Conservation (phyloP, 2,888 invertebrate genomes). For the Drosophila bunnanda region DNA sequence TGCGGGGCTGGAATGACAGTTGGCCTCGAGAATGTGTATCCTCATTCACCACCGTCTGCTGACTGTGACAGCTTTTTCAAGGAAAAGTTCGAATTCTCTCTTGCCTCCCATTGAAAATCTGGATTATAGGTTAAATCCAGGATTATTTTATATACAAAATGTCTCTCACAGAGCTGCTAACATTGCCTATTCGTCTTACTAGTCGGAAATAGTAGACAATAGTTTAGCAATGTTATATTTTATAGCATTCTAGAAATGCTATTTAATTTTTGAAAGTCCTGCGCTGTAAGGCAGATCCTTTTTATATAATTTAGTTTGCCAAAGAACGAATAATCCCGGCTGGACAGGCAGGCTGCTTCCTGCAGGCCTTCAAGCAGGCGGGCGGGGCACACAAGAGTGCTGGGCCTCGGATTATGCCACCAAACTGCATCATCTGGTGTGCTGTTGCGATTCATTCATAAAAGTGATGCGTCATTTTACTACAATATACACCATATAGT, state of each 20-base stretch:
- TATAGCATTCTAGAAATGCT: too few species aligned
- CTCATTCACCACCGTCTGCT: not conserved
- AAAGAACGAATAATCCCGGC: not conserved
- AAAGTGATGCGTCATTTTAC: constrained; percentile 68
- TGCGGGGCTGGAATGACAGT: constrained; percentile 27
- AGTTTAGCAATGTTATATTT: too few species aligned
- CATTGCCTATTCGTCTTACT: not conserved
- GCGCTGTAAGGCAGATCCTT: not conserved
- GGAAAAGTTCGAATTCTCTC: not conserved
- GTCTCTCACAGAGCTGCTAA: not conserved
- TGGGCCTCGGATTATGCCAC: constrained; percentile 5
- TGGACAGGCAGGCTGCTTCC: not conserved
- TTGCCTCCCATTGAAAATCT: not conserved
- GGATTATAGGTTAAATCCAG: not conserved
- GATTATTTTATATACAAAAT: not conserved
- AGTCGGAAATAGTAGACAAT: not conserved
- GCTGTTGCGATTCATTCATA: constrained; percentile 65
- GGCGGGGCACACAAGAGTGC: not conserved
- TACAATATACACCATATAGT: constrained; percentile 59
- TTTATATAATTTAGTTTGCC: not conserved
- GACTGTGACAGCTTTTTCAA: constrained; percentile 1
- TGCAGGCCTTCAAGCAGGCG: not conserved
- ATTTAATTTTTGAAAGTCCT: too few species aligned
- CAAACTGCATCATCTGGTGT: constrained; percentile 16
- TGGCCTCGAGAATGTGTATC: constrained; percentile 23